Percentiles rank a stretch among this genome's conserved stretches.
Evolutionary conservation across 2,797 vertebrate genomes (phyloP).

Genomic region (Mormyrus proboscirostris): DNA sequence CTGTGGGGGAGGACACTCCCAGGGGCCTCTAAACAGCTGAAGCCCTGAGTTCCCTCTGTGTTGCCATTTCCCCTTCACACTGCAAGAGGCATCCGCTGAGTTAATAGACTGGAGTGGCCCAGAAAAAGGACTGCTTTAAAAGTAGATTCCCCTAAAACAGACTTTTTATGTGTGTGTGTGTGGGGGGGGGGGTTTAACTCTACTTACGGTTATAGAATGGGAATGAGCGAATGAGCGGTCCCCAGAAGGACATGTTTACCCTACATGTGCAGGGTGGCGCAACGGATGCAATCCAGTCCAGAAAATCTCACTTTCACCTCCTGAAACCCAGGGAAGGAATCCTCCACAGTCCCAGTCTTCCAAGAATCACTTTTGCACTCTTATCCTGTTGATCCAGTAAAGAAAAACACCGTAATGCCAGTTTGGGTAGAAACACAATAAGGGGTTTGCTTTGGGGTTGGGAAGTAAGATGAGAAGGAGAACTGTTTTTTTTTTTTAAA

Average conservation of each 20-base stretch:
- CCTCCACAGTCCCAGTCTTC: neutral
- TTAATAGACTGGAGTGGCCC: neutral
- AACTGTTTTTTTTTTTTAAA: neutral
- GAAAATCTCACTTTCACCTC: neutral
- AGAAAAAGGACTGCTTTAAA: neutral
- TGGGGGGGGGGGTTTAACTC: neutral
- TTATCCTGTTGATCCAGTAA: neutral
- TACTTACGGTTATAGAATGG: no score
- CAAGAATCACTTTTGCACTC: neutral
- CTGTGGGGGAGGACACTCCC: neutral
- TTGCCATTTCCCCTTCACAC: neutral
- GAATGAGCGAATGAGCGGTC: no score
- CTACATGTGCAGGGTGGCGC: neutral
- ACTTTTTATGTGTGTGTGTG: neutral
- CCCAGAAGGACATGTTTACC: no score
- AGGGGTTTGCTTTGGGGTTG: neutral
- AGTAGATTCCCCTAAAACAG: neutral
- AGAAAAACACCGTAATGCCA: neutral
- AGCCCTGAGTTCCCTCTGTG: neutral
- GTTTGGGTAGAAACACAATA: neutral
- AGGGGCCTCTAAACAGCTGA: neutral
- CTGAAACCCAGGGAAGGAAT: neutral
- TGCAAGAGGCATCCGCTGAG: neutral
- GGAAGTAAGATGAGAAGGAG: slow-evolving; percentile 1
- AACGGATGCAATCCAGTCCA: neutral